A percentile compares a stretch with the other conserved stretches of the same genome.
phyloP scores from a whole-genome alignment of 2,797 vertebrate genomes.

The Tragopan temminckii region DNA sequence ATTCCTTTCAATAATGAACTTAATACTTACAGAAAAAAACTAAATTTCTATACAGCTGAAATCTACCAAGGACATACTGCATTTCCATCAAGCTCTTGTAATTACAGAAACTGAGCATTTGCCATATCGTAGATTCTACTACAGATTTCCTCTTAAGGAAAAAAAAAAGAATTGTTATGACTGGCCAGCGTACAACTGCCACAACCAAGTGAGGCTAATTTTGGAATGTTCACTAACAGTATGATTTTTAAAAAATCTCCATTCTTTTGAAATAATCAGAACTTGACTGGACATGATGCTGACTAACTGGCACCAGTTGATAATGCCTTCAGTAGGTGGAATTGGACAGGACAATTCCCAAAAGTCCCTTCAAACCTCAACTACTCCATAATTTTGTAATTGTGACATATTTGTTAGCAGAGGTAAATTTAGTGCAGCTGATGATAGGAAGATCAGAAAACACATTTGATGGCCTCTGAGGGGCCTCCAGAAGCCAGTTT shows the following conservation, averaged over 20 bases:
- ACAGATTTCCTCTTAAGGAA: constrained; percentile 33
- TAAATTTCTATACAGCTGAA: background rate
- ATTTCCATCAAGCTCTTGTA: background rate
- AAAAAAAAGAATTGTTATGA: background rate
- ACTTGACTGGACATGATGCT: background rate
- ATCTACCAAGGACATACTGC: background rate
- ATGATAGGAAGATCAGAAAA: background rate
- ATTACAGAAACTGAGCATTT: background rate
- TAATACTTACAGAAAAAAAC: background rate
- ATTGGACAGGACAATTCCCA: background rate
- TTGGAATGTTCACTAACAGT: constrained; percentile 1
- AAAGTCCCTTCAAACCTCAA: background rate
- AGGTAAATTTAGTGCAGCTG: background rate
- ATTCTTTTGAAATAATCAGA: background rate
- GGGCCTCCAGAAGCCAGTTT: fast-evolving
- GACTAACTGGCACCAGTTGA: background rate
- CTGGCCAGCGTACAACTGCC: background rate
- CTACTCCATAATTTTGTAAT: background rate
- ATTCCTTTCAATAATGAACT: background rate
- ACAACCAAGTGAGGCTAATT: constrained; percentile 7
- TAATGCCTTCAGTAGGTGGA: background rate
- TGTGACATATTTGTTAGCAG: background rate
- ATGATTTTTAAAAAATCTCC: background rate
- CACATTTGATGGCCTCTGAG: background rate
- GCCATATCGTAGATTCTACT: background rate